These are phyloP conservation scores for Mimachlamys varia DNA, from an alignment of 2,888 invertebrate genomes.

Conservation along the genomic window DNA sequence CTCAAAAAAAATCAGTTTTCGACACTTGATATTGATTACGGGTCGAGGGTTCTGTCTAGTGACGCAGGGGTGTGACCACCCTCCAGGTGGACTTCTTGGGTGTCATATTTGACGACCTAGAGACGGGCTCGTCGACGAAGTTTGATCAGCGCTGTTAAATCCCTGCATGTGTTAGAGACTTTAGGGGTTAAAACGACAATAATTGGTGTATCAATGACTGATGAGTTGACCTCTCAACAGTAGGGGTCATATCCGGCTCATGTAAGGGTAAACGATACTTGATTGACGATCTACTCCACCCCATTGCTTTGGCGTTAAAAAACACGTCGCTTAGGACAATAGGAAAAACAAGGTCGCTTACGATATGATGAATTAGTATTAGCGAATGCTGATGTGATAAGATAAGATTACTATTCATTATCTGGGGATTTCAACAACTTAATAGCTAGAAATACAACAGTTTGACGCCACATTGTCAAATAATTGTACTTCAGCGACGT, in stretches of 20 bases:
- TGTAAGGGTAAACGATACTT: slow-evolving; percentile 14
- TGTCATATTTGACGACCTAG: background rate
- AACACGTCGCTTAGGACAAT: slow-evolving; percentile 27
- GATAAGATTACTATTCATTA: background rate
- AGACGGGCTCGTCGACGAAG: background rate
- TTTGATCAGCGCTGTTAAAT: background rate
- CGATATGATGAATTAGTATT: slow-evolving; percentile 20
- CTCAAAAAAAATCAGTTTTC: background rate
- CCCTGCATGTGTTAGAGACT: background rate
- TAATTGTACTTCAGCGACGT: background rate
- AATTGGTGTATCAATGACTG: background rate
- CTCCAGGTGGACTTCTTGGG: background rate
- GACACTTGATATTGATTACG: background rate
- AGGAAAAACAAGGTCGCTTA: slow-evolving; percentile 2
- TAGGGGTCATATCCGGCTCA: background rate
- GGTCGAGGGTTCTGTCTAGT: background rate
- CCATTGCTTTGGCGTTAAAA: background rate
- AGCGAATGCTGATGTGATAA: background rate
- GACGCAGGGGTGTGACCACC: background rate
- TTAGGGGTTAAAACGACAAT: background rate
- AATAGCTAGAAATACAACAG: background rate
- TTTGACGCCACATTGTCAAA: background rate
- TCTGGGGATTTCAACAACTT: background rate
- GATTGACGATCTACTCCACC: slow-evolving; percentile 27
- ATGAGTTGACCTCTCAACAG: slow-evolving; percentile 1